Evolutionary conservation across 2,797 vertebrate genomes (phyloP).

Genomic region (Acridotheres tristis): DNA sequence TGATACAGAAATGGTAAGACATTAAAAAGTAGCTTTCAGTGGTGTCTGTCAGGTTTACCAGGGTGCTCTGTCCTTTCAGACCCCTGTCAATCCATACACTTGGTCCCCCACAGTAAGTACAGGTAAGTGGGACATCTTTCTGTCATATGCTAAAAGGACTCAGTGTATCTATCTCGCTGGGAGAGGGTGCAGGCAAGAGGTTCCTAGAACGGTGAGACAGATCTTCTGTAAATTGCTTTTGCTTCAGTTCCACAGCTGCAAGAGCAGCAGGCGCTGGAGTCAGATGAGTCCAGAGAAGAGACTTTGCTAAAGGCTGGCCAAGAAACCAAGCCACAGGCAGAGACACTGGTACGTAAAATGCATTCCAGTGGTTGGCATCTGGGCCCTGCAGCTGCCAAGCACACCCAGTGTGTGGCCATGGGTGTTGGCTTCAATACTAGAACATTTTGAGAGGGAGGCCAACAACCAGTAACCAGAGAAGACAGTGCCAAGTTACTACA

Average conservation of each 20-base stretch:
- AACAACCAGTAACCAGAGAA: conserved; percentile 54
- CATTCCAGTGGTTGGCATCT: conserved; percentile 81
- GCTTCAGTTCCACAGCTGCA: conserved; percentile 43
- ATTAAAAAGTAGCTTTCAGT: background rate
- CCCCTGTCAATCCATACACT: background rate
- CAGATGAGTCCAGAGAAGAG: conserved; percentile 34
- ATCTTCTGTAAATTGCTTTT: conserved; percentile 48
- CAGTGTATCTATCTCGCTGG: background rate
- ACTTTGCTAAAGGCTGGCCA: conserved; percentile 46
- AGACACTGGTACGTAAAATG: conserved; percentile 62
- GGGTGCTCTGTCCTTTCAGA: background rate
- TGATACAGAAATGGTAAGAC: background rate
- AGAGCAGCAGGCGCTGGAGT: conserved; percentile 16
- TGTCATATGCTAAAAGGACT: background rate
- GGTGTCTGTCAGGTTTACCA: background rate
- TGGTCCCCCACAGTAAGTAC: background rate
- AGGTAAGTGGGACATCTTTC: background rate
- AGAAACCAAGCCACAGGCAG: conserved; percentile 66
- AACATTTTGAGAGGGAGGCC: conserved; percentile 60
- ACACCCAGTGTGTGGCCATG: conserved; percentile 70
- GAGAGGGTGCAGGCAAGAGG: background rate
- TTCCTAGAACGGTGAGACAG: conserved; percentile 14
- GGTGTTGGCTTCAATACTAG: conserved; percentile 67
- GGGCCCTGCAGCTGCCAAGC: conserved; percentile 66
- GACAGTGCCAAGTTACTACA: conserved; percentile 33